These are phyloP conservation scores for Galbula dea DNA, from an alignment of 2,113 vertebrate species.

Conservation along the genomic window DNA sequence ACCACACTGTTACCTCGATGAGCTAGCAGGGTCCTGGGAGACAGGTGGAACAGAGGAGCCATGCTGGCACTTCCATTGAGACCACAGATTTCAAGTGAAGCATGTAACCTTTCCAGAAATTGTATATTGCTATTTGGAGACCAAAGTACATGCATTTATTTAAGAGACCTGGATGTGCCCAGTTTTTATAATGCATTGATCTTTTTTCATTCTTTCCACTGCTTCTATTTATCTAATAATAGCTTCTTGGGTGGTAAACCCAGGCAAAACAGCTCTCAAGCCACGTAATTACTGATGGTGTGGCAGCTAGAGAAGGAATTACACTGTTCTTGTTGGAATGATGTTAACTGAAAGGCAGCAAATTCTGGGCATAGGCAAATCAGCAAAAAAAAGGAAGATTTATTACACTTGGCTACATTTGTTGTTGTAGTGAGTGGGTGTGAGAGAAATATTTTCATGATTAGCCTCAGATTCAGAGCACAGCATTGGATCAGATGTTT, in stretches of 20 bases:
- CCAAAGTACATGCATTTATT: not conserved
- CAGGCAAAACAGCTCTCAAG: not conserved
- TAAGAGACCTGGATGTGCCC: not conserved
- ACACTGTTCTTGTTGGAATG: not conserved
- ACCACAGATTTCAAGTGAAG: not conserved
- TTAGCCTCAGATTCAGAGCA: conserved; percentile 24
- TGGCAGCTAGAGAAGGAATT: not conserved
- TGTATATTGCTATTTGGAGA: not conserved
- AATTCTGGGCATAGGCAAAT: not conserved
- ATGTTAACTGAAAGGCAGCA: not conserved
- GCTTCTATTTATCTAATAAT: not conserved
- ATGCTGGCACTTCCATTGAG: not conserved
- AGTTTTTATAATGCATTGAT: not conserved
- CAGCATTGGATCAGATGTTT: not conserved
- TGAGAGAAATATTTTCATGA: conserved; percentile 52
- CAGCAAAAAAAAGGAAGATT: not conserved
- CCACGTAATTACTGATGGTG: not conserved
- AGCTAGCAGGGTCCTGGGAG: not conserved
- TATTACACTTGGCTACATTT: conserved; percentile 37
- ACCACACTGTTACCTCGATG: not conserved
- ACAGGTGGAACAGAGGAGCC: not conserved
- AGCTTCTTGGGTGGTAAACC: not conserved
- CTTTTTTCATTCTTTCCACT: not conserved
- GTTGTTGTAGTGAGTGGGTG: conserved; percentile 41
- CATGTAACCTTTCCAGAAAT: not conserved